Conservation (phyloP, 2,888 invertebrate species). For the Elgonia sp. region DNA sequence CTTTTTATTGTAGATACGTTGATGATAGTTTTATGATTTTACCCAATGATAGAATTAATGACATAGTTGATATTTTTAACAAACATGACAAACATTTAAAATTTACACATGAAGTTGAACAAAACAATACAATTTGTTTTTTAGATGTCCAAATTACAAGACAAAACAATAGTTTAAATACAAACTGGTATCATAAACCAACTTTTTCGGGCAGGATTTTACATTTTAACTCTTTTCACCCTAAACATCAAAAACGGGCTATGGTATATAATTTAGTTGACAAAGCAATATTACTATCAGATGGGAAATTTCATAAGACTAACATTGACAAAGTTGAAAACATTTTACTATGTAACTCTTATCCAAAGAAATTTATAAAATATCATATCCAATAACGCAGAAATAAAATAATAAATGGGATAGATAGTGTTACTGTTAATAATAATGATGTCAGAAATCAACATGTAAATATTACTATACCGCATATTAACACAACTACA, state of each 20-base stretch:
- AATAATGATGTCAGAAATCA: too few relatives aligned
- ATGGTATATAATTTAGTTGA: too few relatives aligned
- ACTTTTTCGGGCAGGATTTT: constrained; percentile 1
- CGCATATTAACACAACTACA: too few relatives aligned
- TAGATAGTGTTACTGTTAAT: too few relatives aligned
- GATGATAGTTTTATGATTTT: too few relatives aligned
- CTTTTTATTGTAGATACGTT: too few relatives aligned
- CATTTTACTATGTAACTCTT: neutral
- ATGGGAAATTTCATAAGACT: neutral
- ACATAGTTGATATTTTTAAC: constrained; percentile 5
- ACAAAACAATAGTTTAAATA: neutral
- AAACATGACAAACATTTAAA: neutral
- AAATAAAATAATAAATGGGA: too few relatives aligned
- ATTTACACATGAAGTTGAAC: constrained; percentile 8
- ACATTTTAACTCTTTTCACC: neutral
- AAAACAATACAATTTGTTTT: neutral
- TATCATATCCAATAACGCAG: neutral
- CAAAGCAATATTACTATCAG: too few relatives aligned
- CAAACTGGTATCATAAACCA: constrained; percentile 10
- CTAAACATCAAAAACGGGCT: too few relatives aligned
- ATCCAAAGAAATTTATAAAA: neutral
- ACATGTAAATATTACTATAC: too few relatives aligned
- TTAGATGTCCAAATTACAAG: neutral
- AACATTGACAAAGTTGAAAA: neutral
- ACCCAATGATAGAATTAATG: neutral